Percentiles rank a stretch among this genome's conserved stretches.
phyloP scores from a whole-genome alignment of 2,113 vertebrate genomes.

The Vulpes lagopus region DNA sequence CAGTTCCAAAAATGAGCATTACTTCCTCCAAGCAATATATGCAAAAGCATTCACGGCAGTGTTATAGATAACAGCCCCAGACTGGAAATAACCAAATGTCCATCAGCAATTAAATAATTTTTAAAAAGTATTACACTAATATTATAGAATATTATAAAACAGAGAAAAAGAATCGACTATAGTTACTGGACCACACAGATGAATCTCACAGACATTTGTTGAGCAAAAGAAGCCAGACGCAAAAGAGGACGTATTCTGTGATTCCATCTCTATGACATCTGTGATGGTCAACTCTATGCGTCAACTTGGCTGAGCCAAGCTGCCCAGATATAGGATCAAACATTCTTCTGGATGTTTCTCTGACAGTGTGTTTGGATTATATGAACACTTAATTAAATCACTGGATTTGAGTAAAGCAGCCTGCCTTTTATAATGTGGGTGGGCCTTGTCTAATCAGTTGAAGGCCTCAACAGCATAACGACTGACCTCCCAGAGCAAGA shows the following conservation, averaged over 20 bases:
- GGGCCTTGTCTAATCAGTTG: background rate
- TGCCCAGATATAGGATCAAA: background rate
- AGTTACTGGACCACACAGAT: background rate
- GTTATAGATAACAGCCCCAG: background rate
- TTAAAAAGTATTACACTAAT: background rate
- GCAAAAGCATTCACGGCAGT: background rate
- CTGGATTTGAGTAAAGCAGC: background rate
- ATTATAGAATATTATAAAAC: too few relatives aligned
- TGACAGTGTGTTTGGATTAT: background rate
- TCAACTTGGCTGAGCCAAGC: background rate
- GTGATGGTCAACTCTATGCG: background rate
- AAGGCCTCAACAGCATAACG: background rate
- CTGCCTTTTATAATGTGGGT: too few relatives aligned
- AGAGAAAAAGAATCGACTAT: background rate
- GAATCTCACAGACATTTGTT: background rate
- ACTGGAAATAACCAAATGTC: background rate
- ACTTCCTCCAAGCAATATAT: background rate
- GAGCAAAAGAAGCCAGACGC: background rate
- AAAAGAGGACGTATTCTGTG: rapidly evolving
- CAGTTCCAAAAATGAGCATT: background rate
- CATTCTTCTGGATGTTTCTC: background rate
- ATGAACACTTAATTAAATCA: background rate
- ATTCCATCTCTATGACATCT: background rate
- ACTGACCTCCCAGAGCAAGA: background rate
- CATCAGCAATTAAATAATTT: background rate